phyloP scores from a whole-genome alignment of 2,888 invertebrate species.

The Lepetodrilus schrolli region DNA sequence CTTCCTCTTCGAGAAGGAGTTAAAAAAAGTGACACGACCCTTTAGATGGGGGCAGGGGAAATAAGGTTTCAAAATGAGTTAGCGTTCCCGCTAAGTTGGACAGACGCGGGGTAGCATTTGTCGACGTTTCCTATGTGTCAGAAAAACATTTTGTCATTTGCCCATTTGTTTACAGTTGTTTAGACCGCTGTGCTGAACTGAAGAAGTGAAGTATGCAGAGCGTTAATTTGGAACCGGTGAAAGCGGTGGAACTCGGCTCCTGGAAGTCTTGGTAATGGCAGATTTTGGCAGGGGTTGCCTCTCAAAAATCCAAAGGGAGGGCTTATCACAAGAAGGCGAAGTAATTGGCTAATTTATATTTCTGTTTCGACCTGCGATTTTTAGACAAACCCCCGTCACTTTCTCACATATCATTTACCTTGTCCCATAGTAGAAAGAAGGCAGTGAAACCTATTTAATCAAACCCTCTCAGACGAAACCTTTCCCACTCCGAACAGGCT shows the following conservation, averaged over 20 bases:
- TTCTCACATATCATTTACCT: constrained; percentile 7
- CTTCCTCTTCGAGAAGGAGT: neutral
- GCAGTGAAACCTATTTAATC: constrained; percentile 20
- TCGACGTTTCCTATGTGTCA: neutral
- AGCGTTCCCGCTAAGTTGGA: neutral
- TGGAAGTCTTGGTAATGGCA: neutral
- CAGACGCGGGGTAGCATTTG: constrained; percentile 2
- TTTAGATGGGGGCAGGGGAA: neutral
- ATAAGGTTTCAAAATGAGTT: constrained; percentile 11
- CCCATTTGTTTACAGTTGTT: constrained; percentile 21
- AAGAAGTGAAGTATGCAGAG: neutral
- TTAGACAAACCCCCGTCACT: neutral
- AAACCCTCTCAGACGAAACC: neutral
- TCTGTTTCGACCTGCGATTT: constrained; percentile 19
- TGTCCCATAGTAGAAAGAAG: neutral
- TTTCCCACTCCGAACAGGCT: neutral
- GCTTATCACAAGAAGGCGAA: neutral
- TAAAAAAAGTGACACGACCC: constrained; percentile 2
- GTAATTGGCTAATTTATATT: constrained; percentile 26
- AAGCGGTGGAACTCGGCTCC: neutral
- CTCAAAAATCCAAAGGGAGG: too few species aligned
- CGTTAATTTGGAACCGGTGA: neutral
- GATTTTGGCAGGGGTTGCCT: neutral
- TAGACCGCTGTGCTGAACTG: neutral
- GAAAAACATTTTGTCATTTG: constrained; percentile 8